These are phyloP conservation scores for Phengaris arion DNA, from an alignment of 2,888 invertebrate species.

Conservation along the genomic window DNA sequence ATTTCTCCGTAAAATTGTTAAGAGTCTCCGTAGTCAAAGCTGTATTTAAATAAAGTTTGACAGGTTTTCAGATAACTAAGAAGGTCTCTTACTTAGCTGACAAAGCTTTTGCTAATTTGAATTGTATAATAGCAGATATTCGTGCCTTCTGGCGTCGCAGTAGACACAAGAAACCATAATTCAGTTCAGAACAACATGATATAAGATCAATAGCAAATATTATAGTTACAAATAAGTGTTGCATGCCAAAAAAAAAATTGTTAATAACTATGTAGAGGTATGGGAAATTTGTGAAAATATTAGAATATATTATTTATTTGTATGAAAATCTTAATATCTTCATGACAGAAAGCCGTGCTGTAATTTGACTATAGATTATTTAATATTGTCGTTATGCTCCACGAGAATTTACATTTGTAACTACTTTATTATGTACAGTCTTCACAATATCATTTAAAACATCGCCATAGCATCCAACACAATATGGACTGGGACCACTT, in stretches of 20 bases:
- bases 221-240: no score
- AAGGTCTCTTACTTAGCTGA: no score
- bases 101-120: no score
- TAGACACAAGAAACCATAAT: no score
- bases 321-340: neutral
- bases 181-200: no score
- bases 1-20: neutral
- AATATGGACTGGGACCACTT: conserved; percentile 17
- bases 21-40: neutral
- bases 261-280: no score
- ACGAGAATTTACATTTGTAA: conserved; percentile 52
- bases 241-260: no score
- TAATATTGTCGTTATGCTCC: conserved; percentile 77
- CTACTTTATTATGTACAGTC: conserved; percentile 65
- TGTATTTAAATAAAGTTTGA: neutral
- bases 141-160: no score
- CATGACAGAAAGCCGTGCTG: conserved; percentile 42
- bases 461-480: conserved; percentile 1
- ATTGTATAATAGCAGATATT: no score
- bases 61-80: neutral
- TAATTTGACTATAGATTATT: conserved; percentile 39
- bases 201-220: no score
- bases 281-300: no score
- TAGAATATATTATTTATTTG: no score
- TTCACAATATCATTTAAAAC: conserved; percentile 54